Evolutionary conservation across 2,113 vertebrate genomes (phyloP), one percentile per base, ranked within the genome.

Genomic region (Chaetura pelagica): DNA sequence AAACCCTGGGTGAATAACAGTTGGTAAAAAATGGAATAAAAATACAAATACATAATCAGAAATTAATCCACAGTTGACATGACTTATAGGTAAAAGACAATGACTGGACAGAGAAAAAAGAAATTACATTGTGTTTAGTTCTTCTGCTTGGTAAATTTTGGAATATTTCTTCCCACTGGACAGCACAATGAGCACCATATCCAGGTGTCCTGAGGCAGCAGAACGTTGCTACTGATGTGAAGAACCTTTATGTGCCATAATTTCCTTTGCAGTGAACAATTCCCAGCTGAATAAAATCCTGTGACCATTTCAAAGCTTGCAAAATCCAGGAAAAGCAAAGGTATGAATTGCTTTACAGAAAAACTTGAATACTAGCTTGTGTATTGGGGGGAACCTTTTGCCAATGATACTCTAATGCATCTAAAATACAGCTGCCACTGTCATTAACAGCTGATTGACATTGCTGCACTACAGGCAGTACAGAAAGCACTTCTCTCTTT

Each of bases 211-310:
- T 55, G 66, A 87, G 48, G 44, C 66, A 91, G 77, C 58, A 84
- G 57, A 64, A 84, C 8, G 46, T 18, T 74, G 75, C 49, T 63
- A 76, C 57, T 83, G 54, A 62, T n/a, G 58, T 49, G 62, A 87
- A 74, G 55, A 67, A 69, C 42, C 57, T 72, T 87, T 84, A 81
- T 15, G 23, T 64, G 48, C 48, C 64, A 20, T 58, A 22, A 44
- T 35, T 88, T 95, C 59, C 90, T 79, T 67, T 26, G 29, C 75
- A 86, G 57, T 7, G 4, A 81, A 92, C 49, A 49, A 58, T 18
- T 89, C 62, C 49, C 58, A 93, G 87, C 15, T 87, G 72, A 94
- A 85, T 68, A 71, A 94, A 93, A 85, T 40, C 77, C 74, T 76
- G 32, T 34, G 62, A 76, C 71, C 75, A 82, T 73, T 73, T 90